phyloP scores from a whole-genome alignment of 2,888 invertebrate genomes.

The Machimus atricapillus region DNA sequence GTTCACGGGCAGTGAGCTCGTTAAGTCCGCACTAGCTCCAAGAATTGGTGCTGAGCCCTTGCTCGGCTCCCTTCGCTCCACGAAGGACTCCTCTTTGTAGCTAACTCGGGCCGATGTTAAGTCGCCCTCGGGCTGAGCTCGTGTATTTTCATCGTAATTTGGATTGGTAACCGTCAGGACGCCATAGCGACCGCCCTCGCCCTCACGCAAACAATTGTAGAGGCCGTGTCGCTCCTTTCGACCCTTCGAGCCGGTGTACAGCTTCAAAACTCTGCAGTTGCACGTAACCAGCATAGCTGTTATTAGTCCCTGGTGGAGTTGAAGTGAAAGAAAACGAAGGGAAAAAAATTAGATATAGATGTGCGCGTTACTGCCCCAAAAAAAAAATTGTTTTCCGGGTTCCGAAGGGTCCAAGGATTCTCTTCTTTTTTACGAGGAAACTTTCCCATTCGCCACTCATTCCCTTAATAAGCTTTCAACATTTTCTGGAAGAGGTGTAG shows the following conservation, averaged over 20 bases:
- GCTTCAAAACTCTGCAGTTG: slow-evolving; percentile 64
- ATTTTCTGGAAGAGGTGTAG: not conserved
- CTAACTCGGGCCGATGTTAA: slow-evolving; percentile 47
- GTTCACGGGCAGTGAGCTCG: slow-evolving; percentile 49
- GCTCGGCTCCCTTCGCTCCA: slow-evolving; percentile 48
- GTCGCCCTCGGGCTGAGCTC: slow-evolving; percentile 7
- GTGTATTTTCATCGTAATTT: slow-evolving; percentile 50
- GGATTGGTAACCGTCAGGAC: slow-evolving; percentile 53
- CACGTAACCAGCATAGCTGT: slow-evolving; percentile 70
- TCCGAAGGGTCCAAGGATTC: not conserved
- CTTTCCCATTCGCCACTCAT: not conserved
- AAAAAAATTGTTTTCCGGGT: not conserved
- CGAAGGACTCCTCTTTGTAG: slow-evolving; percentile 51
- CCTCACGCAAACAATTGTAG: slow-evolving; percentile 51
- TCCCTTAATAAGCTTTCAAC: not conserved
- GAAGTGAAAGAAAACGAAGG: not conserved
- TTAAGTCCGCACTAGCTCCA: slow-evolving; percentile 49
- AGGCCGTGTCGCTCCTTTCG: slow-evolving; percentile 51
- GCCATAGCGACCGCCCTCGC: slow-evolving; percentile 52
- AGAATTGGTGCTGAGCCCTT: slow-evolving; percentile 27
- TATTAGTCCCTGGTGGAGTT: slow-evolving; percentile 66
- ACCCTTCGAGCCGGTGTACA: slow-evolving; percentile 51
- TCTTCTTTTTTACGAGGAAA: not conserved
- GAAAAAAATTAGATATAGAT: slow-evolving; percentile 3
- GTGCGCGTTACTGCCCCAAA: not conserved